Evolutionary conservation across 2,888 invertebrate species (phyloP).

Genomic region (Scaeva pyrastri): DNA sequence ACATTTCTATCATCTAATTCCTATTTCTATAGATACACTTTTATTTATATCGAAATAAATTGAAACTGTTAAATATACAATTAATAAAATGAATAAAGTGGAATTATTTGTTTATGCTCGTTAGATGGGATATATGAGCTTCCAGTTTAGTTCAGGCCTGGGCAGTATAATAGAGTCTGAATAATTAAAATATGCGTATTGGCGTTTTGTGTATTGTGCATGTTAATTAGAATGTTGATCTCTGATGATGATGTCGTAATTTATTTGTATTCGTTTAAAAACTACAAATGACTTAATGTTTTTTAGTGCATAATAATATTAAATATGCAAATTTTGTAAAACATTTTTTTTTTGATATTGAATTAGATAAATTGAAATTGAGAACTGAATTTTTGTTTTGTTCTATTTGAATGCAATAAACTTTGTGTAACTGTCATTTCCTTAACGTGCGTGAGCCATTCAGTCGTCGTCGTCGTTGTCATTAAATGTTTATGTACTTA

Average conservation of each 20-base stretch:
- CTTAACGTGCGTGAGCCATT: not conserved
- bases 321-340: not conserved
- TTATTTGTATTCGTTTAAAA: slow-evolving; percentile 2
- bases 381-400: slow-evolving; percentile 7
- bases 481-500: not conserved
- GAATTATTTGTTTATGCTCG: slow-evolving; percentile 1
- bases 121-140: not conserved
- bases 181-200: slow-evolving; percentile 30
- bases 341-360: slow-evolving; percentile 5
- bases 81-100: not conserved
- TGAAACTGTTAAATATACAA: not conserved
- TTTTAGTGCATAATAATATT: slow-evolving; percentile 21
- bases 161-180: not conserved
- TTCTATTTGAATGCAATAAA: slow-evolving; percentile 1
- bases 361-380: not conserved
- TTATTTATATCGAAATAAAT: slow-evolving; percentile 11
- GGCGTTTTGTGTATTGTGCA: slow-evolving; percentile 2
- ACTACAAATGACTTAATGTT: not conserved
- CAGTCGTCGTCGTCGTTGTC: not conserved
- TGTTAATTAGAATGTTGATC: slow-evolving; percentile 20
- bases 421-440: slow-evolving; percentile 9
- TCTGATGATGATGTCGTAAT: slow-evolving; percentile 11
- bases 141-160: not conserved
- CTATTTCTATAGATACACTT: not conserved
- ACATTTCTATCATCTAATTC: too few species aligned